These are phyloP conservation scores for Poeciliopsis occidentalis DNA, from an alignment of 2,113 vertebrate genomes.

Conservation along the genomic window DNA sequence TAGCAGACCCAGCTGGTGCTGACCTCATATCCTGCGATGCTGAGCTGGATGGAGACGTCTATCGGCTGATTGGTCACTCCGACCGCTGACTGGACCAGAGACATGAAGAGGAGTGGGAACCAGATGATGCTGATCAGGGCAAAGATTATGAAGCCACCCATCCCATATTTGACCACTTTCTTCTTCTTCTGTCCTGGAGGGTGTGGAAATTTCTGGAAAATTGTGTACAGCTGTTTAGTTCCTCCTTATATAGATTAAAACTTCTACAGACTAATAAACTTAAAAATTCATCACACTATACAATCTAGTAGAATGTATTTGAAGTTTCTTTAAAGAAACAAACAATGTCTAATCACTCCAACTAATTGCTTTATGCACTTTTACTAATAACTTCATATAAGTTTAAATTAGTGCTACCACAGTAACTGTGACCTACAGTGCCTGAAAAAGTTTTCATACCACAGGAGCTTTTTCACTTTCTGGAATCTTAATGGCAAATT, in stretches of 20 bases:
- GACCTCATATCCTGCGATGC: slow-evolving; percentile 78
- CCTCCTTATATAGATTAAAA: neutral
- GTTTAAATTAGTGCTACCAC: neutral
- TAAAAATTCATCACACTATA: neutral
- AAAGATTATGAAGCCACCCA: slow-evolving; percentile 78
- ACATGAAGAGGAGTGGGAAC: slow-evolving; percentile 83
- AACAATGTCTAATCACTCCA: neutral
- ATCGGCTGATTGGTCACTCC: slow-evolving; percentile 78
- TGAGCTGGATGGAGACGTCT: slow-evolving; percentile 78
- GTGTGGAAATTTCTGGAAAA: too few species aligned
- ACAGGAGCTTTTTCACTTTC: neutral
- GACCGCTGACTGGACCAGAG: slow-evolving; percentile 77
- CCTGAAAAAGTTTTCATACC: neutral
- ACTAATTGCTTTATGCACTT: neutral
- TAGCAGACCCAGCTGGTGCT: neutral
- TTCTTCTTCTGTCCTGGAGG: too few species aligned
- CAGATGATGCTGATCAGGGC: slow-evolving; percentile 73
- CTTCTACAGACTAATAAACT: neutral
- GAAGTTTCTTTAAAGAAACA: neutral
- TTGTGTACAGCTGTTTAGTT: neutral
- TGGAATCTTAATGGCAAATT: too few species aligned
- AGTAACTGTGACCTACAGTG: neutral
- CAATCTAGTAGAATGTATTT: neutral
- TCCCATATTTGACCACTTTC: slow-evolving; percentile 78
- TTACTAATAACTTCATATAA: neutral